A percentile compares a stretch with the other conserved stretches of the same genome.
phyloP scores from a whole-genome alignment of 2,797 vertebrate species.

The Danio aesculapii region DNA sequence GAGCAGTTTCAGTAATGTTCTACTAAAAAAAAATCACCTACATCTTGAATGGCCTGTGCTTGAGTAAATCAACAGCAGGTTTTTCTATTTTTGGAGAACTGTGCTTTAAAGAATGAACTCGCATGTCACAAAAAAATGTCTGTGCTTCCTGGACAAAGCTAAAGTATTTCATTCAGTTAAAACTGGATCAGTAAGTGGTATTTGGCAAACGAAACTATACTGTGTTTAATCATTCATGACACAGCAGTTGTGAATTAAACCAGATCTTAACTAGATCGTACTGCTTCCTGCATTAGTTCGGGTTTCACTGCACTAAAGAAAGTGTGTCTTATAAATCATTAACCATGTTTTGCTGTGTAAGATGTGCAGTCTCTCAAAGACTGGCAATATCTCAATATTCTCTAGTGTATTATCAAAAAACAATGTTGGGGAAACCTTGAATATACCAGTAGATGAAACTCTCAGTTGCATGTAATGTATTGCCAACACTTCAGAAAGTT shows the following conservation, averaged over 20 bases:
- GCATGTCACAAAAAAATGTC: background rate
- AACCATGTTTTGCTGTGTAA: constrained; percentile 43
- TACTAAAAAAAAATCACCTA: too few relatives aligned
- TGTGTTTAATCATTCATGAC: background rate
- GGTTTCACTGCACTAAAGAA: constrained; percentile 12
- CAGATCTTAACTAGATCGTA: background rate
- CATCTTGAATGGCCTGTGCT: too few relatives aligned
- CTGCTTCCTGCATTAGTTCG: background rate
- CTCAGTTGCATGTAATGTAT: background rate
- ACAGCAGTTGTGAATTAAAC: constrained; percentile 18
- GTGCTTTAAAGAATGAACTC: background rate
- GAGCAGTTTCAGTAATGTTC: too few relatives aligned
- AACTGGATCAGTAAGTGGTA: background rate
- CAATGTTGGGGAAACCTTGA: constrained; percentile 20
- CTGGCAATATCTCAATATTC: background rate
- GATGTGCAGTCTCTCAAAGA: constrained; percentile 12
- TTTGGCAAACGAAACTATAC: background rate
- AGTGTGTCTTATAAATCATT: constrained; percentile 39
- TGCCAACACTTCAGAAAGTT: background rate
- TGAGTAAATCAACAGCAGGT: too few relatives aligned
- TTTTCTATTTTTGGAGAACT: too few relatives aligned
- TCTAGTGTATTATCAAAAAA: constrained; percentile 39
- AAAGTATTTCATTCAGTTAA: background rate
- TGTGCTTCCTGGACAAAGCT: background rate
- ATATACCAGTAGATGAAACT: constrained; percentile 35